Evolutionary conservation across 2,888 invertebrate species (phyloP).

Genomic region (Caenorhabditis parvicauda): DNA sequence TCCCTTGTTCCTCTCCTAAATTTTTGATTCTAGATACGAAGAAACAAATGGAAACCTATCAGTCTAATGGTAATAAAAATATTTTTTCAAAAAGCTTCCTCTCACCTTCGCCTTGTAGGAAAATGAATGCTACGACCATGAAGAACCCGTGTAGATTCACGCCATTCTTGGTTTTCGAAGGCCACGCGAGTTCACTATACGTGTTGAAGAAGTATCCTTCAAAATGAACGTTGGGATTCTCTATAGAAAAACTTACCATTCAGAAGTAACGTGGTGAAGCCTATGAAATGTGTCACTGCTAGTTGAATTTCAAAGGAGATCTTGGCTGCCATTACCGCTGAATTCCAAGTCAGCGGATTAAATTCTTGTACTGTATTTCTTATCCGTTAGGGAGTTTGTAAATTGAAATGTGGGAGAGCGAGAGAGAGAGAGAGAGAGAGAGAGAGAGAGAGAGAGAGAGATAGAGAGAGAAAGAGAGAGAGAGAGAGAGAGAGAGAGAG

Average conservation of each 20-base stretch:
- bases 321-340: constrained; percentile 3
- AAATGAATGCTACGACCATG: constrained; percentile 44
- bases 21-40: too few relatives aligned
- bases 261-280: constrained; percentile 31
- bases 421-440: background rate
- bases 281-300: constrained; percentile 38
- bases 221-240: background rate
- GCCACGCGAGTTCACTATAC: constrained; percentile 29
- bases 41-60: too few relatives aligned
- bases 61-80: too few relatives aligned
- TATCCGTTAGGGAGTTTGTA: too few relatives aligned
- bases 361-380: too few relatives aligned
- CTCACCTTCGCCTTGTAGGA: constrained; percentile 56
- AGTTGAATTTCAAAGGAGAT: constrained; percentile 25
- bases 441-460: too few relatives aligned
- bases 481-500: background rate
- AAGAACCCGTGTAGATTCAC: constrained; percentile 37
- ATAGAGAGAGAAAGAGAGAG: background rate
- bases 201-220: constrained; percentile 33
- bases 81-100: too few relatives aligned
- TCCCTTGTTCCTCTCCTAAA: too few relatives aligned
- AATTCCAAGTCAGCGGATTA: too few relatives aligned
- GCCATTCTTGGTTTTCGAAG: constrained; percentile 8
- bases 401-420: background rate
- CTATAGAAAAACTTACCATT: constrained; percentile 20